phyloP scores from a whole-genome alignment of 2,888 invertebrate genomes.

The Napeogenes sylphis region DNA sequence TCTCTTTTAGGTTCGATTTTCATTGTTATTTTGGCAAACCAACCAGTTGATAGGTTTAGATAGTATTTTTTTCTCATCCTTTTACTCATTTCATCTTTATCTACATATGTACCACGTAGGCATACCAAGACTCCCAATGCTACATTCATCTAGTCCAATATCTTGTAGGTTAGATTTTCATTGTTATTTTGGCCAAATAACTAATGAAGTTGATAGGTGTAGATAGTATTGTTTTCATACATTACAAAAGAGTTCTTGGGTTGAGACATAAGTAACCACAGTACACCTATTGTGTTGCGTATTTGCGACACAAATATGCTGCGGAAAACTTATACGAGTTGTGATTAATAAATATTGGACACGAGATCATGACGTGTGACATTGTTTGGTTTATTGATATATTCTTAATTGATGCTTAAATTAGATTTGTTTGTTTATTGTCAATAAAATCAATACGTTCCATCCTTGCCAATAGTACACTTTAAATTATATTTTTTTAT shows the following conservation, averaged over 20 bases:
- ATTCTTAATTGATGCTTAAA: background rate
- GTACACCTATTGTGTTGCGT: constrained; percentile 34
- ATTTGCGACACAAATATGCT: constrained; percentile 34
- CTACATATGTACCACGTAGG: too few relatives aligned
- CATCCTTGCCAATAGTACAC: too few relatives aligned
- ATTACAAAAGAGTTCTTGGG: constrained; percentile 34
- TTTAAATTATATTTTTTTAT: too few relatives aligned
- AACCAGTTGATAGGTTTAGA: background rate
- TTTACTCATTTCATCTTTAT: too few relatives aligned
- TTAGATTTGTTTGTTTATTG: too few relatives aligned
- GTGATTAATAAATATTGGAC: constrained; percentile 16
- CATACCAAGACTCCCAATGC: too few relatives aligned
- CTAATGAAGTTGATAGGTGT: constrained; percentile 19
- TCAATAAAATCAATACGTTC: too few relatives aligned
- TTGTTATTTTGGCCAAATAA: constrained; percentile 11
- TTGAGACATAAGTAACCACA: constrained; percentile 33
- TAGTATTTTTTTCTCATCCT: background rate
- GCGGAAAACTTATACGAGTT: constrained; percentile 28
- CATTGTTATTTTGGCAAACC: background rate
- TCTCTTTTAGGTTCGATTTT: too few relatives aligned
- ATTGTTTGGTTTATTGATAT: background rate
- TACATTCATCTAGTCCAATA: too few relatives aligned
- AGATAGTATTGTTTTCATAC: constrained; percentile 33
- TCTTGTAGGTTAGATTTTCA: background rate
- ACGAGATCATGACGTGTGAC: constrained; percentile 3